Percentiles rank a stretch among this genome's conserved stretches.
phyloP scores from a whole-genome alignment of 2,113 vertebrate genomes.

The Spheniscus mendiculus region DNA sequence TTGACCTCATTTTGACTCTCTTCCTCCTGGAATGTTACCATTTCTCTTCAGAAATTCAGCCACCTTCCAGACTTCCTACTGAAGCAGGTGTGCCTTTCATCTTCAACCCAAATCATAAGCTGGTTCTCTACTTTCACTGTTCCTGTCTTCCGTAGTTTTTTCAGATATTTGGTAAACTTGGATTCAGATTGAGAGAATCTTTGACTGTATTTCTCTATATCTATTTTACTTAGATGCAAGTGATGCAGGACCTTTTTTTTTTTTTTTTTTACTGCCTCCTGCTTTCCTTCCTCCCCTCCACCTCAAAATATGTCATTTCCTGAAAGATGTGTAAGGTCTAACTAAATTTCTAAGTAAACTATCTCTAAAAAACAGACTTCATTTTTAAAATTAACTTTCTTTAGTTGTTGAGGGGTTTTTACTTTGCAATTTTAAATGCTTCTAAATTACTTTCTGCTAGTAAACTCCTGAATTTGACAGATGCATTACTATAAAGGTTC shows the following conservation, averaged over 20 bases:
- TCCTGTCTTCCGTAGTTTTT: background rate
- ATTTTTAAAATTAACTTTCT: background rate
- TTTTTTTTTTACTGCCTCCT: background rate
- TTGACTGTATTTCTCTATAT: background rate
- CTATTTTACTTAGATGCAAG: background rate
- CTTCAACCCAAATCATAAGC: background rate
- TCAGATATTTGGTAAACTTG: background rate
- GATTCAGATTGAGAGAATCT: background rate
- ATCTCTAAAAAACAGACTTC: accelerated
- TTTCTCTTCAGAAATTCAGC: background rate
- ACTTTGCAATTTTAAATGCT: background rate
- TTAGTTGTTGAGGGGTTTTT: background rate
- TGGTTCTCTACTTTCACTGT: background rate
- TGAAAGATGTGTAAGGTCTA: background rate
- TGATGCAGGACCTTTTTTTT: background rate
- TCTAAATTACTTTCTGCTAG: background rate
- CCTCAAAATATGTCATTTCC: background rate
- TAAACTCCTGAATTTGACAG: background rate
- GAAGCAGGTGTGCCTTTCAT: background rate
- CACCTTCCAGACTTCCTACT: background rate
- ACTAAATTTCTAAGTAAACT: background rate
- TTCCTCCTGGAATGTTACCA: background rate
- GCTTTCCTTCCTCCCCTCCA: background rate
- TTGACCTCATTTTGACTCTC: background rate
- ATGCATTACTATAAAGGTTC: background rate